Conservation (phyloP, 2,113 vertebrate species). For the Centrocercus urophasianus region DNA sequence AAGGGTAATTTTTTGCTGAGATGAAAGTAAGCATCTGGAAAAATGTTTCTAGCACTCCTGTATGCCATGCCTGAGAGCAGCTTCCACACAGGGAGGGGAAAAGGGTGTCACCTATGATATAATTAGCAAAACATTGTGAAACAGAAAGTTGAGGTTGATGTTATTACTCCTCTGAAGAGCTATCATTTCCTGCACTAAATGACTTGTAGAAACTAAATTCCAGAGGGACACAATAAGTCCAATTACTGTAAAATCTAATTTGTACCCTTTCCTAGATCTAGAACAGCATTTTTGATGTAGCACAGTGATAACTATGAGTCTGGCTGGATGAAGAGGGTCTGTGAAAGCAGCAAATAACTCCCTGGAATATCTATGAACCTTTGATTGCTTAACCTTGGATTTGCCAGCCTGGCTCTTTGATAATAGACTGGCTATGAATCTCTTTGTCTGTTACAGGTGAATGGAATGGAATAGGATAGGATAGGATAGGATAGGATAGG, state of each 20-base stretch:
- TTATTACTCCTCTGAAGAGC: neutral
- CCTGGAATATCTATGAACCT: neutral
- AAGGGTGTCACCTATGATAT: neutral
- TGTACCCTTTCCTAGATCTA: neutral
- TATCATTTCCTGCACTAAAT: neutral
- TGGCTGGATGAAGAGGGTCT: neutral
- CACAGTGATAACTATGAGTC: neutral
- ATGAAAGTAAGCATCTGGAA: slow-evolving; percentile 2
- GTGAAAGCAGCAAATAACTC: neutral
- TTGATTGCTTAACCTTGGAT: neutral
- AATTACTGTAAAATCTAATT: neutral
- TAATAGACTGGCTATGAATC: neutral
- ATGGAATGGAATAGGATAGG: neutral
- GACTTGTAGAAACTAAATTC: neutral
- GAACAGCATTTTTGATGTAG: neutral
- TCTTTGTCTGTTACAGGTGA: accelerated
- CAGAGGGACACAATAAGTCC: neutral
- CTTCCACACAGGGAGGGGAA: neutral
- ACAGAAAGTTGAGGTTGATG: neutral
- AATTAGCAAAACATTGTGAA: neutral
- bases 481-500: neutral
- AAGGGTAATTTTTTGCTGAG: neutral
- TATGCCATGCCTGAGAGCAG: neutral
- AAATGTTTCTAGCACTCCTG: neutral
- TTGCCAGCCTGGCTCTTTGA: neutral